Evolutionary conservation across 2,113 vertebrate species (phyloP).

Genomic region (Oreotragus oreotragus): DNA sequence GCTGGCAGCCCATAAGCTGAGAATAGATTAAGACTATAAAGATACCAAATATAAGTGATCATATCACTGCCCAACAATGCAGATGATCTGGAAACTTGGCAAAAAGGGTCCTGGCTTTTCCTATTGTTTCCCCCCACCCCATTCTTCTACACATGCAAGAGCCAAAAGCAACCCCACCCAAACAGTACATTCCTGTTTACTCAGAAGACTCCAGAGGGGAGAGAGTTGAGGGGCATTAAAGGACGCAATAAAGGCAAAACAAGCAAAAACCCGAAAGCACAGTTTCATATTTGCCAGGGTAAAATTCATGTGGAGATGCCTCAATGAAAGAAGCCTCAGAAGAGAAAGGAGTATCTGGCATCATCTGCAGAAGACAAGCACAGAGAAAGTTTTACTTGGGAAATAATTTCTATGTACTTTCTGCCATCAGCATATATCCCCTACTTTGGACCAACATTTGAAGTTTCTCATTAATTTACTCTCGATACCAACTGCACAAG

Average conservation of each 20-base stretch:
- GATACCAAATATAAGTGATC: not conserved
- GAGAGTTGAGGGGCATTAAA: not conserved
- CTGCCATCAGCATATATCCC: not conserved
- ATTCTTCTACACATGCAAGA: conserved; percentile 22
- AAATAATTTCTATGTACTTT: not conserved
- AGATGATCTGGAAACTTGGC: not conserved
- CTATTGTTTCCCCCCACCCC: not conserved
- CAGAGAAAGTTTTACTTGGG: not conserved
- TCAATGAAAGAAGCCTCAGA: not conserved
- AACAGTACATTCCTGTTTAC: not conserved
- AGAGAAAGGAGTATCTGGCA: not conserved
- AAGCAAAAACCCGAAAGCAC: not conserved
- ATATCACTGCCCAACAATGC: not conserved
- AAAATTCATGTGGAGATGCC: not conserved
- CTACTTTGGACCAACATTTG: not conserved
- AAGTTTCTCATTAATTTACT: conserved; percentile 21
- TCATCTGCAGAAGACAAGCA: not conserved
- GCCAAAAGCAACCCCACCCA: conserved; percentile 20
- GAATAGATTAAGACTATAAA: not conserved
- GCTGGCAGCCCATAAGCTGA: not conserved
- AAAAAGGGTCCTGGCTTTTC: not conserved
- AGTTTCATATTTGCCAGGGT: not conserved
- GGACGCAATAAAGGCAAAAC: not conserved
- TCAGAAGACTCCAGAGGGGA: not conserved
- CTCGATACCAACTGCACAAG: not conserved